Evolutionary conservation across 2,113 vertebrate species (phyloP), one percentile per base, ranked within the genome.

Genomic region (Chionis minor): DNA sequence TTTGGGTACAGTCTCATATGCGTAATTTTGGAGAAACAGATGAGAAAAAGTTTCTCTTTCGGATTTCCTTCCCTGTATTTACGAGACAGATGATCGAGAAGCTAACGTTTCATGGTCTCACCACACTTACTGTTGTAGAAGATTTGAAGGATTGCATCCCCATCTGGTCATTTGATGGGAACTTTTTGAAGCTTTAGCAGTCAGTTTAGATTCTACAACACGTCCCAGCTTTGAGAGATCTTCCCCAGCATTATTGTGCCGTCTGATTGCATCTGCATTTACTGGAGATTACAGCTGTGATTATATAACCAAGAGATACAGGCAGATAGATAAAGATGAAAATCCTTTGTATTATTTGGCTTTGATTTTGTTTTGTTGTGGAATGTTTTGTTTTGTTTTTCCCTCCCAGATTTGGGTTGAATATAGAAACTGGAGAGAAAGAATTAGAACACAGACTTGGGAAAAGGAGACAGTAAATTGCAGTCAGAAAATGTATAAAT

Each of bases 251-350:
- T 92, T 96, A 71, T 78, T 73, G 75, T 88, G 67, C 89, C 82
- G 8, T 90, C 91, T 96, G 94, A 93, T 93, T 85, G 94, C 85
- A 56, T 94, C 86, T 94, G 81, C 85, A 22, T 91, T 92, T 96
- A 54, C 81, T 74, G 58, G 81, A 96, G 94, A 96, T 97, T 96
- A 96, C 86, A 91, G 83, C 54, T 92, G 84, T 89, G 91, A 93
- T 96, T 97, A 93, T 96, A 82, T 95, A 97, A 94, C 77, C 83
- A 33, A 66, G 75, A 94, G 70, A 91, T 80, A 69, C 24, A 51
- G 75, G 58, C 93, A 72, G 80, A 90, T 14, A 94, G 91, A 90
- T 62, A 79, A 91, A 91, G 70, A 94, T 79, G 77, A 94, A 96
- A 95, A 96, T 92, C 86, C 84, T 95, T 95, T 95, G 70, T 95